Base-by-base conservation (phyloP, 2,888 invertebrate species). In the Bugula neritina region DNA sequence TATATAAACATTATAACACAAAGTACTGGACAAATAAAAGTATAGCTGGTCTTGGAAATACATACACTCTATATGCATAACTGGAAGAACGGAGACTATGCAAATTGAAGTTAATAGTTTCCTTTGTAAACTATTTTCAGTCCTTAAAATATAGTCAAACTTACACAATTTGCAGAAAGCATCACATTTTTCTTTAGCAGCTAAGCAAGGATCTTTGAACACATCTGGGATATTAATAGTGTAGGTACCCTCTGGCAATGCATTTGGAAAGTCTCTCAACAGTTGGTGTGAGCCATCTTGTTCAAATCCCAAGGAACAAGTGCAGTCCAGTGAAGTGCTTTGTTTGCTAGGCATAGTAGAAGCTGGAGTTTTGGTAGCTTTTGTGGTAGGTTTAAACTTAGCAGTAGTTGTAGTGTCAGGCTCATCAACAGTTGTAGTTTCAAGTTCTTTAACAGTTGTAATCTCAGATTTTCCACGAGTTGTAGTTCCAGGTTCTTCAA, bases 141-240 rank as follows among this genome's bases (percentile, higher is more conserved):
- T n/a, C n/a, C n/a, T n/a, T n/a, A n/a, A n/a, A n/a, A n/a, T n/a
- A n/a, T n/a, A n/a, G n/a, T n/a, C n/a, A n/a, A n/a, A n/a, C 55
- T 23, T 63, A 63, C 63, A 13, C 31, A 31, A 5, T 31, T 31
- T 63, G 63, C 63, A 63, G n/a, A 63, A 63, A 10, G 27, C 10
- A 29, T 25, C 63, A 63, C 63, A 63, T n/a, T 63, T 63, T 31
- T 63, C 31, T 31, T 63, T 27, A 31, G 63, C 63, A 25, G 63
- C 31, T 13, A 17, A 5, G n/a, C 63, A 63, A 13, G 63, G 17
- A 1, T 21, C 5, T 17, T 21, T 5, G 5, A 21, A 21, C 13
- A 13, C 63, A 43, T 5, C 43, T 63, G 63, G 63, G 27, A 63
- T 63, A 13, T 21, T 31, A 5, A 57, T 57, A 5, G n/a, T 5